Percentiles rank a stretch among this genome's conserved stretches.
These are phyloP conservation scores for Acinonyx jubatus DNA, from an alignment of 2,113 vertebrate species.

Conservation along the genomic window DNA sequence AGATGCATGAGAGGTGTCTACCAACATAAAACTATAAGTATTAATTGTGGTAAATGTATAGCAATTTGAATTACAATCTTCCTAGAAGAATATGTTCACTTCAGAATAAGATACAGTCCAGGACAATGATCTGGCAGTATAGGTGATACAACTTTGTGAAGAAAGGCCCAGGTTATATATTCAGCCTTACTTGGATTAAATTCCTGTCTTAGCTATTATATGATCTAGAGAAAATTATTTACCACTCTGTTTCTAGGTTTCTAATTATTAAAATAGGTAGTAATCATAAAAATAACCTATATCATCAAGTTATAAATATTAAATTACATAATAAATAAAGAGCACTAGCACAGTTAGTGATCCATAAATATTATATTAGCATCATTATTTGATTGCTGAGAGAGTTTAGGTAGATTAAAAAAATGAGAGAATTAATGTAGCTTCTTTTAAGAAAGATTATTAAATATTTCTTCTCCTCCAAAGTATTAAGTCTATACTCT, in stretches of 20 bases:
- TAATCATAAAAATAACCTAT: not conserved
- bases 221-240: not conserved
- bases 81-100: not conserved
- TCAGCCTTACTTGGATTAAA: not conserved
- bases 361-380: not conserved
- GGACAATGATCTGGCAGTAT: accelerated
- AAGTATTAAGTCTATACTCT: not conserved
- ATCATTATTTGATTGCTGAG: not conserved
- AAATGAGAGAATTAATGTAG: not conserved
- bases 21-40: not conserved
- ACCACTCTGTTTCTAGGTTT: not conserved
- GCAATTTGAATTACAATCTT: not conserved
- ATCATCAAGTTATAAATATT: not conserved
- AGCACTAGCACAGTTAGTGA: not conserved
- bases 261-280: not conserved
- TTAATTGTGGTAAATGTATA: not conserved
- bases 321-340: not conserved
- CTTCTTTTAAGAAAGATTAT: not conserved
- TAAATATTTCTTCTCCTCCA: not conserved
- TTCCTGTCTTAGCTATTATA: not conserved
- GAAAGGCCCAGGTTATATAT: accelerated
- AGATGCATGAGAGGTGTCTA: not conserved
- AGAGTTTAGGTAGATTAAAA: not conserved
- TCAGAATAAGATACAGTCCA: not conserved
- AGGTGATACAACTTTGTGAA: not conserved